These are phyloP conservation scores for Acropora yongei DNA, from an alignment of 64 coral and sea anemone genomes.

Conservation along the genomic window DNA sequence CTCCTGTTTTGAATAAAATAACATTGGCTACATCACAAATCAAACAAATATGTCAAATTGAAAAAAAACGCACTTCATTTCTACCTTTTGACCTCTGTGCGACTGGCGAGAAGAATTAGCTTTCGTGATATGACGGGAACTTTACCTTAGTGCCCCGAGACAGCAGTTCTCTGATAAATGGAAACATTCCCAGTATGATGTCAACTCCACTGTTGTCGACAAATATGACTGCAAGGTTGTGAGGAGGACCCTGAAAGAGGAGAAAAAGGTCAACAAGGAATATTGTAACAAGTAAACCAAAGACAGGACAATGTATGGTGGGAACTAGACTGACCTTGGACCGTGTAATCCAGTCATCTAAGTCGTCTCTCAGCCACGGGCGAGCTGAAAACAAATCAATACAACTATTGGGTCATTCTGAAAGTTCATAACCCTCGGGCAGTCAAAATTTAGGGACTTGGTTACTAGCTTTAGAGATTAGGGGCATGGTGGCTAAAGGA, in stretches of 20 bases:
- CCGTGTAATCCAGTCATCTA: slow-evolving; percentile 85
- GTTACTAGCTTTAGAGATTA: too few species aligned
- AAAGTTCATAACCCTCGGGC: too few species aligned
- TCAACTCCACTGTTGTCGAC: slow-evolving; percentile 98
- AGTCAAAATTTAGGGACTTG: too few species aligned
- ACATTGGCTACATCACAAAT: too few species aligned
- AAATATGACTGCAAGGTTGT: slow-evolving; percentile 87
- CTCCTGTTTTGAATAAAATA: too few species aligned
- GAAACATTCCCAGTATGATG: slow-evolving; percentile 95
- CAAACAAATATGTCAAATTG: too few species aligned
- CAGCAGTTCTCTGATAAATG: slow-evolving; percentile 94
- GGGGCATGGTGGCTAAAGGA: too few species aligned
- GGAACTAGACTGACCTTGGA: slow-evolving; percentile 56
- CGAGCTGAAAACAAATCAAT: slow-evolving; percentile 50
- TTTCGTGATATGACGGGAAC: background rate
- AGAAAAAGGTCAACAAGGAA: too few species aligned
- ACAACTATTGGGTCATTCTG: background rate
- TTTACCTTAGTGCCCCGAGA: slow-evolving; percentile 87
- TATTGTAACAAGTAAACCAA: background rate
- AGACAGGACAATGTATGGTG: background rate
- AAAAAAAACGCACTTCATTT: too few species aligned
- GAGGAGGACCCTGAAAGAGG: slow-evolving; percentile 30
- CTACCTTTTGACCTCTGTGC: too few species aligned
- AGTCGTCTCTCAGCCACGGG: slow-evolving; percentile 88
- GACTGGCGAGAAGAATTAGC: too few species aligned